Evolutionary conservation across 2,113 vertebrate species (phyloP).

Genomic region (Mormoops blainvillei): DNA sequence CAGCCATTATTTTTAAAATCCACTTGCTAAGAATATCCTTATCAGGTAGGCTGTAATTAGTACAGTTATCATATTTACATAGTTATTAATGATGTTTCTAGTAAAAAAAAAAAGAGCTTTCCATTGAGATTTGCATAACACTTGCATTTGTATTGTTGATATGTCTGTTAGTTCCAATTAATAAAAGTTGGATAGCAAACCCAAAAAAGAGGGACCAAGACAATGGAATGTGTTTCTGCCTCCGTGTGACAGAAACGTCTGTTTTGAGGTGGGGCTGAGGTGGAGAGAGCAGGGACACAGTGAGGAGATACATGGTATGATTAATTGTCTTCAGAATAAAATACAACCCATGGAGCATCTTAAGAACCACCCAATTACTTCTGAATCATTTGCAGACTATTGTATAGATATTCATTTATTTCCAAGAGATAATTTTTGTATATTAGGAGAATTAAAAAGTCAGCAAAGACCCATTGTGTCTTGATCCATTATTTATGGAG

Average conservation of each 20-base stretch:
- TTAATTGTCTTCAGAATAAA: constrained; percentile 53
- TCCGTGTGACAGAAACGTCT: not conserved
- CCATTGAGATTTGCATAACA: not conserved
- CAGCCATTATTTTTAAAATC: not conserved
- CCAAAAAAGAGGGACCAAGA: not conserved
- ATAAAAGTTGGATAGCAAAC: constrained; percentile 11
- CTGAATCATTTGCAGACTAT: constrained; percentile 40
- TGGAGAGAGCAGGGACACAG: not conserved
- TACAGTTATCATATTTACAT: not conserved
- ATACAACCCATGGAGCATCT: not conserved
- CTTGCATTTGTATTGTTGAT: not conserved
- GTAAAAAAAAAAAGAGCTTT: not conserved
- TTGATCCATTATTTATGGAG: constrained; percentile 68
- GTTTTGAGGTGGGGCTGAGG: not conserved
- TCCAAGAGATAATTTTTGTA: constrained; percentile 62
- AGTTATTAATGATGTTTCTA: not conserved
- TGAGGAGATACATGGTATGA: not conserved
- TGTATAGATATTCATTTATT: constrained; percentile 38
- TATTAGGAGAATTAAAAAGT: constrained; percentile 67
- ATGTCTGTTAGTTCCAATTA: not conserved
- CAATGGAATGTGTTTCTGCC: not conserved
- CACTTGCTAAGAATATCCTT: not conserved
- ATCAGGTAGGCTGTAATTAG: not conserved
- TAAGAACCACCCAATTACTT: constrained; percentile 51
- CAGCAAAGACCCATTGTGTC: constrained; percentile 41